Evolutionary conservation across 1,140 invertebrate species (phyloP).

Genomic region (Yoshiicerus persimilis): DNA sequence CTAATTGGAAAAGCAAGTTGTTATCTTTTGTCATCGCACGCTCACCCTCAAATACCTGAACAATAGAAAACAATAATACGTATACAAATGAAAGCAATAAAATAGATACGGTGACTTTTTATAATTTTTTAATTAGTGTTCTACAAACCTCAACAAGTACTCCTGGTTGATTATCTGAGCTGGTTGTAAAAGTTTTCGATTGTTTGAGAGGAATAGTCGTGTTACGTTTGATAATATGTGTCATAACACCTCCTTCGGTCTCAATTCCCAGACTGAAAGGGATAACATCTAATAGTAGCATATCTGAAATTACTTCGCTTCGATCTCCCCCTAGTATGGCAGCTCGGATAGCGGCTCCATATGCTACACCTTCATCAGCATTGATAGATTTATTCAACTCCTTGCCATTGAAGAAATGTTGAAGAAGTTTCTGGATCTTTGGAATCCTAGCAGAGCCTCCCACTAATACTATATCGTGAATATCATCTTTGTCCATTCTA

Average conservation of each 20-base stretch:
- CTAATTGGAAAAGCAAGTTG: slow-evolving; percentile 87
- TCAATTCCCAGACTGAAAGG: slow-evolving; percentile 74
- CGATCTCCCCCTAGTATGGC: slow-evolving; percentile 67
- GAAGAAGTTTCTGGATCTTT: slow-evolving; percentile 61
- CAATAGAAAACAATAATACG: too few species aligned
- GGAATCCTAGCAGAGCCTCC: too few species aligned
- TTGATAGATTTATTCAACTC: slow-evolving; percentile 93
- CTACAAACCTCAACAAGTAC: slow-evolving; percentile 71
- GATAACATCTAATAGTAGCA: slow-evolving; percentile 74
- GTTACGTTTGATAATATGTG: slow-evolving; percentile 62
- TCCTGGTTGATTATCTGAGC: slow-evolving; percentile 90
- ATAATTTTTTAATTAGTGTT: background rate
- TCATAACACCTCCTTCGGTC: slow-evolving; percentile 64
- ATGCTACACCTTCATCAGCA: slow-evolving; percentile 72
- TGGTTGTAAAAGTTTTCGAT: slow-evolving; percentile 68
- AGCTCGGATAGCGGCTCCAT: slow-evolving; percentile 83
- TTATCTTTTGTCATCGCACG: slow-evolving; percentile 90
- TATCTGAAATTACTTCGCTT: slow-evolving; percentile 69
- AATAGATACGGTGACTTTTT: too few species aligned
- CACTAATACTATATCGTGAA: too few species aligned
- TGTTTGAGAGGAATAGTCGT: slow-evolving; percentile 73
- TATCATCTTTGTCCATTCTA: too few species aligned
- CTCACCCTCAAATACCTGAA: slow-evolving; percentile 78
- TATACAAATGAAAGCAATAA: too few species aligned
- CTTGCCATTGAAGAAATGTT: slow-evolving; percentile 95